phyloP scores from a whole-genome alignment of 2,888 invertebrate species.

The Andrena hattorfiana region DNA sequence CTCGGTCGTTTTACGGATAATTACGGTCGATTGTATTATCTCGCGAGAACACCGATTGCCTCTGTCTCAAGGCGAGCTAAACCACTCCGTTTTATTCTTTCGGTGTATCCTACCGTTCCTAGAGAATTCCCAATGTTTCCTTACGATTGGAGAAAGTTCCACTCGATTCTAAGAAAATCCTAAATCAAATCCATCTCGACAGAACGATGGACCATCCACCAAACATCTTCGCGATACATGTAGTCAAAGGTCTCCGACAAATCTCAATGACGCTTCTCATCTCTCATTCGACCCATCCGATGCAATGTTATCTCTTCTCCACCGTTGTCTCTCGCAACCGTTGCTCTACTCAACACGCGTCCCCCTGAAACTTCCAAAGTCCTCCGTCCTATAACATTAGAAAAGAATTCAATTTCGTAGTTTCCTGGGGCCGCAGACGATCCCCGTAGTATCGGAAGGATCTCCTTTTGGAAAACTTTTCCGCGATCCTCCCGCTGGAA shows the following conservation, averaged over 20 bases:
- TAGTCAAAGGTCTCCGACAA: too few relatives aligned
- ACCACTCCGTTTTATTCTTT: neutral
- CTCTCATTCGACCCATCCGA: neutral
- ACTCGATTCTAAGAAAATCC: too few relatives aligned
- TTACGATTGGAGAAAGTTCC: too few relatives aligned
- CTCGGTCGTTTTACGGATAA: conserved; percentile 54
- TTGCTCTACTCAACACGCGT: neutral
- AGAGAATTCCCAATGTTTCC: neutral
- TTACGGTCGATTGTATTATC: conserved; percentile 51
- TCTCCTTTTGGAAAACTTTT: conserved; percentile 14
- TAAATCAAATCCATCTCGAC: too few relatives aligned
- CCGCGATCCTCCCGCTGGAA: conserved; percentile 15
- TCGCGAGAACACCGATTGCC: conserved; percentile 41
- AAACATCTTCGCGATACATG: too few relatives aligned
- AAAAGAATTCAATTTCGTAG: conserved; percentile 30
- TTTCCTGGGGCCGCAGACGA: neutral
- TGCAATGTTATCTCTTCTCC: neutral
- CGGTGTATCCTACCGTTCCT: neutral
- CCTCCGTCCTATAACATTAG: conserved; percentile 4
- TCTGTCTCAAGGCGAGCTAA: neutral
- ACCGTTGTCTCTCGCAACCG: neutral
- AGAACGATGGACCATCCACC: too few relatives aligned
- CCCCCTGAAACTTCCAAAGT: neutral
- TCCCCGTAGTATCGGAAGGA: conserved; percentile 10
- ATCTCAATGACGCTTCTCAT: neutral